A percentile compares a stretch with the other conserved stretches of the same genome.
These are phyloP conservation scores for Bathynomus jamesi DNA, from an alignment of 1,140 invertebrate genomes.

Conservation along the genomic window DNA sequence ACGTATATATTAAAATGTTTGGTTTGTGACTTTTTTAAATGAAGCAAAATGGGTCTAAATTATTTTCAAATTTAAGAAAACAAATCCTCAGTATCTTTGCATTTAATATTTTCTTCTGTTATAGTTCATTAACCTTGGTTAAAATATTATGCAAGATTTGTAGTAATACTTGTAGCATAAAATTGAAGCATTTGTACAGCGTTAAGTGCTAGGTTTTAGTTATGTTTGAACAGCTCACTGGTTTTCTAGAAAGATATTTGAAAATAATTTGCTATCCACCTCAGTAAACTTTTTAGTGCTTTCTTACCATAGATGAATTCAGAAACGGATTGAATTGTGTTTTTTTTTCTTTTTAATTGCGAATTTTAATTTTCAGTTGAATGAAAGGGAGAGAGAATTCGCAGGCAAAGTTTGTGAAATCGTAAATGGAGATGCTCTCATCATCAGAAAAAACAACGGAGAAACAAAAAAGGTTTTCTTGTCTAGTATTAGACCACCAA, in stretches of 20 bases:
- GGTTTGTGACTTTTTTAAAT: neutral
- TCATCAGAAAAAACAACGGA: conserved; percentile 70
- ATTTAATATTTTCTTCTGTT: no score
- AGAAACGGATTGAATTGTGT: neutral
- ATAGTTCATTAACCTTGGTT: no score
- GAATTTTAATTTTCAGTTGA: conserved; percentile 46
- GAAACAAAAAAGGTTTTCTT: conserved; percentile 87
- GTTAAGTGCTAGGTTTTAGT: neutral
- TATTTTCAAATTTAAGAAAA: conserved; percentile 1
- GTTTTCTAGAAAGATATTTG: neutral
- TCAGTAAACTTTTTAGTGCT: conserved; percentile 35
- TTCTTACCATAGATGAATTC: neutral
- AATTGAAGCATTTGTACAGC: no score
- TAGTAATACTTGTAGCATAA: no score
- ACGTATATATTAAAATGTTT: neutral
- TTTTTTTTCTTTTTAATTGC: conserved; percentile 32
- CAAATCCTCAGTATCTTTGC: no score
- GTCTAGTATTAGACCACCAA: conserved; percentile 87
- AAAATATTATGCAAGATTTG: no score
- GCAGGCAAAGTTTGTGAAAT: conserved; percentile 82
- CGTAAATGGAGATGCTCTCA: conserved; percentile 84
- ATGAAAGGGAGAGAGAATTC: conserved; percentile 75
- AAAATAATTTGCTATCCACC: neutral
- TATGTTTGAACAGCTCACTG: neutral
- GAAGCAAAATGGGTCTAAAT: neutral